These are phyloP conservation scores for Dicentrarchus labrax DNA, from an alignment of 2,113 vertebrate species.

Conservation along the genomic window DNA sequence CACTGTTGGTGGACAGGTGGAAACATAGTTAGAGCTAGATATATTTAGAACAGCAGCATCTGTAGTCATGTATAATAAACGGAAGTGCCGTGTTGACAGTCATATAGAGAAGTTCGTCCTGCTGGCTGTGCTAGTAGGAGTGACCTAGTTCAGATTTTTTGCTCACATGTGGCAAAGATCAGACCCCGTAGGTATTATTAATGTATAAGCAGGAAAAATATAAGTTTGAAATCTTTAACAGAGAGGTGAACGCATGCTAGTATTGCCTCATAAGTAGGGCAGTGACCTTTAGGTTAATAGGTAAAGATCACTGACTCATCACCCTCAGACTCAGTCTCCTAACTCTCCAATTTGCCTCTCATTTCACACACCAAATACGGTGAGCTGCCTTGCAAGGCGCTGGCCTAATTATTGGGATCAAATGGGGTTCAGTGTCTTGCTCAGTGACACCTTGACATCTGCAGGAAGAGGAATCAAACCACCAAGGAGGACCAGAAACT, in stretches of 20 bases:
- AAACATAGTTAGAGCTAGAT: constrained; percentile 22
- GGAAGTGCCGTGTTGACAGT: neutral
- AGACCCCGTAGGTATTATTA: neutral
- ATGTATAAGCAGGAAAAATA: neutral
- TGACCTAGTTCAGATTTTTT: neutral
- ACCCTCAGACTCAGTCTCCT: neutral
- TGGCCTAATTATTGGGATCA: neutral
- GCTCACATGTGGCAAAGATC: neutral
- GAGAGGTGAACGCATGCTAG: neutral
- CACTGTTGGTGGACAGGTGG: constrained; percentile 79
- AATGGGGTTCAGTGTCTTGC: too few relatives aligned
- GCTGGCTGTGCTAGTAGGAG: neutral
- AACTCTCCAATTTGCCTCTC: neutral
- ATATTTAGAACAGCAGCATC: neutral
- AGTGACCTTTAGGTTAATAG: neutral
- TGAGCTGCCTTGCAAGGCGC: neutral
- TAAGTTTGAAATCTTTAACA: neutral
- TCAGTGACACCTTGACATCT: neutral
- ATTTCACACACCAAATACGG: neutral
- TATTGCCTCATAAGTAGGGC: neutral
- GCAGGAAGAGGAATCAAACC: too few relatives aligned
- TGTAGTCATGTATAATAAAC: neutral
- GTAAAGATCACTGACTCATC: neutral
- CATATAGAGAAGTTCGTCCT: neutral
- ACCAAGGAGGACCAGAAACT: neutral